Evolutionary conservation across 2,797 vertebrate genomes (phyloP), one percentile per base, ranked within the genome.

Genomic region (Cyclura pinguis): DNA sequence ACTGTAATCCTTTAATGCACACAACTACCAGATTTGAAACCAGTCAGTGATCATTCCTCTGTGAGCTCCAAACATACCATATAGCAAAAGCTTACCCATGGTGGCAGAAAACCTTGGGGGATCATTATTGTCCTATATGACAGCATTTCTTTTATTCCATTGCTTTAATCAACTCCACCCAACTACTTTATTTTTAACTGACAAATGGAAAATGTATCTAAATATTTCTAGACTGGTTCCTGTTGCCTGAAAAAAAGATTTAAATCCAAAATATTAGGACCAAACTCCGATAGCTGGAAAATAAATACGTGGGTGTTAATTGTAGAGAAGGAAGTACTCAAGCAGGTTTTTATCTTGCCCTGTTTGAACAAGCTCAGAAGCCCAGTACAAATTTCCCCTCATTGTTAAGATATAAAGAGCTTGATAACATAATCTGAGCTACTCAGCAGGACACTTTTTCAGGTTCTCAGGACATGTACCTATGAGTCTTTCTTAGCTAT

Each of bases 301-400:
- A 47, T 42, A 73, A 72, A 32, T 78, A 22, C 27, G 62, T 90
- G 47, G 42, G 7, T 77, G 62, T 57, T 72, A 50, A 86, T 86
- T 80, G 64, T 81, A 81, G 35, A 81, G 27, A 73, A 86, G 35
- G 87, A 82, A 80, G 55, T 80, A 57, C 35, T 18, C 38, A 80
- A 32, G 10, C 1, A 18, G 27, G 32, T 62, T 35, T 69, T 72
- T 47, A 74, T 84, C 50, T 89, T 72, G 64, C 32, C 57, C 69
- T 81, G 87, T 72, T 81, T 55, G 64, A 88, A n/a, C 59, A 88
- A 88, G 47, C 7, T 72, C 72, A 29, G 52, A 88, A 69, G 47
- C 32, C 3, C 29, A 81, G 24, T 55, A 35, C 24, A 52, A n/a
- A 3, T 57, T 81, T 72, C 13, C 24, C 57, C 52, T 29, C 29